phyloP scores from a whole-genome alignment of 2,888 invertebrate species.

The Sinelater perroti region DNA sequence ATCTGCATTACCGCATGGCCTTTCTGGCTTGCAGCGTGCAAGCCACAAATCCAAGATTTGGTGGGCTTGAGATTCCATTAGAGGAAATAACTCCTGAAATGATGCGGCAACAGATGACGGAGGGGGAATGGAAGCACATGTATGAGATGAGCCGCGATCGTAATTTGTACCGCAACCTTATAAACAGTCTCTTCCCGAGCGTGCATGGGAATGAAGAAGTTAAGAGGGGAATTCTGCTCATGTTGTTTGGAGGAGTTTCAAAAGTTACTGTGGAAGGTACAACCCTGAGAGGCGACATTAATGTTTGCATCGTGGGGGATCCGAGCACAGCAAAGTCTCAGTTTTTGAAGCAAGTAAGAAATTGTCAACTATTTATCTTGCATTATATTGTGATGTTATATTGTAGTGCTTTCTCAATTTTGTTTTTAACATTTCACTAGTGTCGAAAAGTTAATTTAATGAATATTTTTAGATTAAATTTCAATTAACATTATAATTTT shows the following conservation, averaged over 20 bases:
- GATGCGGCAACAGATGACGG: slow-evolving; percentile 93
- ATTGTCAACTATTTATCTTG: too few relatives aligned
- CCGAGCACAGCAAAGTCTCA: slow-evolving; percentile 99
- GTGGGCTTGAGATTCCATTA: slow-evolving; percentile 82
- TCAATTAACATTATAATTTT: too few relatives aligned
- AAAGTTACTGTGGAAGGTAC: slow-evolving; percentile 93
- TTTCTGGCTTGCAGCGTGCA: slow-evolving; percentile 94
- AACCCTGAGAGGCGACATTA: slow-evolving; percentile 93
- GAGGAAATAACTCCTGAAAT: slow-evolving; percentile 92
- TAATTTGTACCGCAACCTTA: slow-evolving; percentile 89
- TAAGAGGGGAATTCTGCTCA: slow-evolving; percentile 87
- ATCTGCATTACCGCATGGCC: slow-evolving; percentile 87
- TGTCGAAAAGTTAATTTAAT: too few relatives aligned
- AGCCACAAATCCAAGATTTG: slow-evolving; percentile 87
- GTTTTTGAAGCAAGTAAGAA: slow-evolving; percentile 87
- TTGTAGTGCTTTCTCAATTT: too few relatives aligned
- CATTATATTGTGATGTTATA: too few relatives aligned
- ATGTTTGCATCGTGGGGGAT: slow-evolving; percentile 98
- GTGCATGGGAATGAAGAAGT: slow-evolving; percentile 98
- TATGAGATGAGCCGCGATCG: slow-evolving; percentile 97
- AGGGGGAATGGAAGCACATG: slow-evolving; percentile 92
- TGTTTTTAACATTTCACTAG: too few relatives aligned
- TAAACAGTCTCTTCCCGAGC: slow-evolving; percentile 91
- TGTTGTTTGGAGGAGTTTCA: slow-evolving; percentile 96
- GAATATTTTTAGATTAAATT: too few relatives aligned